These are phyloP conservation scores for Dendronephthya gigantea DNA, from an alignment of 64 coral and sea anemone species.

Conservation along the genomic window DNA sequence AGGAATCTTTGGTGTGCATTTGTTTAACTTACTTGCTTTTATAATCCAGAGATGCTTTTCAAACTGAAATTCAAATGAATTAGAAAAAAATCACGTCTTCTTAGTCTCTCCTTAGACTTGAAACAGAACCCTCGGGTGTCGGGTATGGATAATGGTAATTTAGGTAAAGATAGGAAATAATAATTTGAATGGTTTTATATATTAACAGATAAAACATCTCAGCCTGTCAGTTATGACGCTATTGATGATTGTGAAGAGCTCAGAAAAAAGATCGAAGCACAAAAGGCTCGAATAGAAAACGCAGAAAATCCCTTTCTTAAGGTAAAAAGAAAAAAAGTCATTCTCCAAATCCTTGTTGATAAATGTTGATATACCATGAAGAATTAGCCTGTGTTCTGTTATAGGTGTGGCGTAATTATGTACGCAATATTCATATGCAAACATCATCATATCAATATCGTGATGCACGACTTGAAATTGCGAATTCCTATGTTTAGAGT, in stretches of 20 bases:
- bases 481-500: too few species aligned
- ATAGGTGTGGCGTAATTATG: too few species aligned
- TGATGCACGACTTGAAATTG: too few species aligned
- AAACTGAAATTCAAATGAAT: not conserved
- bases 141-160: too few species aligned
- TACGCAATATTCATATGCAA: too few species aligned
- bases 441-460: too few species aligned
- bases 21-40: not conserved
- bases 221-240: not conserved
- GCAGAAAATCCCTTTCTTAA: constrained; percentile 2
- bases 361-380: not conserved
- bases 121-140: too few species aligned
- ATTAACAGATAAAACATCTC: not conserved
- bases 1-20: not conserved
- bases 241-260: constrained; percentile 3
- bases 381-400: not conserved
- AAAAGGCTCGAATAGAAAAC: constrained; percentile 8
- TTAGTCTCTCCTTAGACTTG: too few species aligned
- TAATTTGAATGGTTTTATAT: not conserved
- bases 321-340: not conserved
- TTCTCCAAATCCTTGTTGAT: not conserved
- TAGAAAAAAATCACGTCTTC: not conserved
- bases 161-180: too few species aligned
- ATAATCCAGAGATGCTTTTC: not conserved
- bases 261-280: not conserved